Conservation (phyloP, 1,140 invertebrate species). For the Meloidogyne chitwoodi region DNA sequence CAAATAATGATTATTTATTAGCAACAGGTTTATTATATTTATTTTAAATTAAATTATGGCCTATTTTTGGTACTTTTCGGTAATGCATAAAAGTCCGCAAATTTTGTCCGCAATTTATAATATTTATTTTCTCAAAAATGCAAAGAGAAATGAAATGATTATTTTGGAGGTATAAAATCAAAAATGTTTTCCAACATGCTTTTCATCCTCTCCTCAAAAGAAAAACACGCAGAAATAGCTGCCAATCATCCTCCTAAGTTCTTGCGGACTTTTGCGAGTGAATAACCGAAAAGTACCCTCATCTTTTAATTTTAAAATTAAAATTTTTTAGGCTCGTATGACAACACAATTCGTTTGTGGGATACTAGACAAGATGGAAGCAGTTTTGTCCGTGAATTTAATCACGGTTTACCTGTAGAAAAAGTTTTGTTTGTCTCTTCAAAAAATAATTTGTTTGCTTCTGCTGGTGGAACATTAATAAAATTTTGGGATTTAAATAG, state of each 20-base stretch:
- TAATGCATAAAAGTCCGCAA: too few relatives aligned
- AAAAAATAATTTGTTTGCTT: constrained; percentile 80
- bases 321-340: constrained; percentile 74
- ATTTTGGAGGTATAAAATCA: too few relatives aligned
- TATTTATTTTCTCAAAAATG: too few relatives aligned
- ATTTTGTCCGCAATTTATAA: too few relatives aligned
- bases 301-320: neutral
- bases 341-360: constrained; percentile 82
- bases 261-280: too few relatives aligned
- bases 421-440: constrained; percentile 75
- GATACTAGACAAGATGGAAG: constrained; percentile 68
- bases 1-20: constrained; percentile 29
- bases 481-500: constrained; percentile 86
- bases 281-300: too few relatives aligned
- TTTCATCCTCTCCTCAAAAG: too few relatives aligned
- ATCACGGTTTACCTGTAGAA: constrained; percentile 86
- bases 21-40: constrained; percentile 37
- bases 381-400: constrained; percentile 64
- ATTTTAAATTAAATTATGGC: neutral
- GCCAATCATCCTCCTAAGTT: too few relatives aligned
- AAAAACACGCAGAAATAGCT: too few relatives aligned
- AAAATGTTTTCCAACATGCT: too few relatives aligned
- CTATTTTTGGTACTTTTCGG: neutral
- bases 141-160: too few relatives aligned
- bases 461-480: constrained; percentile 82